Percentiles rank a stretch among this genome's conserved stretches.
phyloP scores from a whole-genome alignment of 35 echinoderm and acorn worm species.

The Lytechinus variegatus region DNA sequence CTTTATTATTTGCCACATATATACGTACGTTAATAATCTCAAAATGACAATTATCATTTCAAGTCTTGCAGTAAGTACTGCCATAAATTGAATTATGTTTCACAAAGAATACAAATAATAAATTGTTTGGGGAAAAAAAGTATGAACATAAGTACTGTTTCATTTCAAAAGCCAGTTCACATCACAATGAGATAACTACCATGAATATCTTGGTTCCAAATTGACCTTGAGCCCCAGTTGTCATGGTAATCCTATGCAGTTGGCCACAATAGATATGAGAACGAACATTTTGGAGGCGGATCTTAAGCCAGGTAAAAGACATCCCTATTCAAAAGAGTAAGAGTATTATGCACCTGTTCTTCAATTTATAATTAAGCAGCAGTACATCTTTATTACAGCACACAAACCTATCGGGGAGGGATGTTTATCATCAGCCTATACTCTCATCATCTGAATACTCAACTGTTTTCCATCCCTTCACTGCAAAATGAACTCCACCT shows the following conservation, averaged over 20 bases:
- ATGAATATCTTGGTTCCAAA: no score
- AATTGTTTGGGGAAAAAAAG: not conserved
- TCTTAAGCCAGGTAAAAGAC: not conserved
- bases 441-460: constrained; percentile 62
- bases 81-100: not conserved
- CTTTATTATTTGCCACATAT: not conserved
- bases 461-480: constrained; percentile 45
- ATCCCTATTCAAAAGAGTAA: not conserved
- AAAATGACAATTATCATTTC: not conserved
- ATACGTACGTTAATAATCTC: not conserved
- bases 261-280: not conserved
- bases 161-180: not conserved
- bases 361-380: not conserved
- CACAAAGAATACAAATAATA: not conserved
- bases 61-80: not conserved
- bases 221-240: not conserved
- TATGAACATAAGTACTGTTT: not conserved
- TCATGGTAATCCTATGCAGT: not conserved
- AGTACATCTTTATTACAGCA: not conserved
- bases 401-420: not conserved
- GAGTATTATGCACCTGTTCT: not conserved
- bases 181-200: no score
- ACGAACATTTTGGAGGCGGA: not conserved
- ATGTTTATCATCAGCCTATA: not conserved
- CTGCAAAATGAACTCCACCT: constrained; percentile 43